A percentile compares a stretch with the other conserved stretches of the same genome.
phyloP scores from a whole-genome alignment of 1,140 invertebrate genomes.

The Melipona quadrifasciata region DNA sequence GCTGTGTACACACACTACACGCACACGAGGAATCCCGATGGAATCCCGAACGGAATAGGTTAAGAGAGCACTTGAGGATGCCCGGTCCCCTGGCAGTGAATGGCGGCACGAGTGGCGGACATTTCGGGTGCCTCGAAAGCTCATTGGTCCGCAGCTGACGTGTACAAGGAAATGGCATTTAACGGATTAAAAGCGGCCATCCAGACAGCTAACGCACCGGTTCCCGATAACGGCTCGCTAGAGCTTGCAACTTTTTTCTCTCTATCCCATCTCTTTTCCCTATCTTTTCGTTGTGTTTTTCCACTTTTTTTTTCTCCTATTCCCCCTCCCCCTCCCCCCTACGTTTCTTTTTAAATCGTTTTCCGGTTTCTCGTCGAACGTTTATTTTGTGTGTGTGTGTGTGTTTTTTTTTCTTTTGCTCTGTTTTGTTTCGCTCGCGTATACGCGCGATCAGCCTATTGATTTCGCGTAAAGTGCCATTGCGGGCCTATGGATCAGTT shows the following conservation, averaged over 20 bases:
- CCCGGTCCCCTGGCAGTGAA: slow-evolving; percentile 41
- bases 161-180: slow-evolving; percentile 72
- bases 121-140: slow-evolving; percentile 59
- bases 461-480: slow-evolving; percentile 35
- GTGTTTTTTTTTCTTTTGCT: not conserved
- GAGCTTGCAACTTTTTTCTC: slow-evolving; percentile 11
- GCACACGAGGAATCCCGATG: slow-evolving; percentile 44
- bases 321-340: not conserved
- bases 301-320: not conserved
- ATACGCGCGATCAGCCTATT: slow-evolving; percentile 10
- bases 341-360: not conserved
- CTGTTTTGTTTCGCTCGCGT: not conserved
- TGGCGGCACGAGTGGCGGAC: slow-evolving; percentile 54
- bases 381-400: not conserved
- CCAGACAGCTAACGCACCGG: slow-evolving; percentile 43
- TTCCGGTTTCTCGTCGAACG: not conserved
- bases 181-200: slow-evolving; percentile 66
- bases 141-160: slow-evolving; percentile 67
- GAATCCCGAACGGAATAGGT: slow-evolving; percentile 48
- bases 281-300: not conserved
- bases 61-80: slow-evolving; percentile 59
- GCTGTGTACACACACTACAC: slow-evolving; percentile 23
- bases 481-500: not conserved
- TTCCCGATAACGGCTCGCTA: slow-evolving; percentile 45
- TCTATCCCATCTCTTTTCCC: not conserved